Evolutionary conservation across 2,113 vertebrate species (phyloP).

Genomic region (Sclerurus mexicanus): DNA sequence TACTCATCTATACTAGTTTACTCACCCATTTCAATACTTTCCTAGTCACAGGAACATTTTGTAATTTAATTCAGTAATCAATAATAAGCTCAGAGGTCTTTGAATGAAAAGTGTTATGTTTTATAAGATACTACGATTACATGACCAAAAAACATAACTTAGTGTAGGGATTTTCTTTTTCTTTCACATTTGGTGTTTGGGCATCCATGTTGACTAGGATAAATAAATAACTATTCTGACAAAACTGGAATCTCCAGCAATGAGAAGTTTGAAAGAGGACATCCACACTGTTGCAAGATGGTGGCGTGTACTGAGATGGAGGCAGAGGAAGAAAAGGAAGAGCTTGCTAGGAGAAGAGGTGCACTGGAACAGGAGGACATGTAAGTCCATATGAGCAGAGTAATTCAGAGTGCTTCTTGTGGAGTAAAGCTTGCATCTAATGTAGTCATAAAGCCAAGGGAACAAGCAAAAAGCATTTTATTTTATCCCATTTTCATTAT

Average conservation of each 20-base stretch:
- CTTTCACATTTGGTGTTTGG: background rate
- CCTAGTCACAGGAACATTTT: conserved; percentile 22
- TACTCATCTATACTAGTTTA: conserved; percentile 44
- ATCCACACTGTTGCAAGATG: background rate
- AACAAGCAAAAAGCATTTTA: background rate
- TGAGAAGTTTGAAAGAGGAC: background rate
- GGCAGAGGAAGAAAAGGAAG: background rate
- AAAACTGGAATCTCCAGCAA: background rate
- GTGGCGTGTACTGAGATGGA: background rate
- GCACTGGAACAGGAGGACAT: background rate
- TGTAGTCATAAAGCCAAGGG: background rate
- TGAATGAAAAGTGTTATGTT: conserved; percentile 23
- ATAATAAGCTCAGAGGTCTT: background rate
- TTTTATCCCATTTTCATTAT: background rate
- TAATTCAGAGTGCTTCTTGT: background rate
- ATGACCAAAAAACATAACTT: background rate
- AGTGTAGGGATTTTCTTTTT: background rate
- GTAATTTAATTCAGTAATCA: conserved; percentile 11
- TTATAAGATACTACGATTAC: background rate
- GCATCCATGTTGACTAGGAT: accelerated
- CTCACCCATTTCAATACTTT: conserved; percentile 31
- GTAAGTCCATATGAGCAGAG: background rate
- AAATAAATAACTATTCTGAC: background rate
- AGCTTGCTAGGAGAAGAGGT: background rate
- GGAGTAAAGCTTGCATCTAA: background rate